phyloP scores from a whole-genome alignment of 1,140 invertebrate species.

The Thaumatotibia leucotreta region DNA sequence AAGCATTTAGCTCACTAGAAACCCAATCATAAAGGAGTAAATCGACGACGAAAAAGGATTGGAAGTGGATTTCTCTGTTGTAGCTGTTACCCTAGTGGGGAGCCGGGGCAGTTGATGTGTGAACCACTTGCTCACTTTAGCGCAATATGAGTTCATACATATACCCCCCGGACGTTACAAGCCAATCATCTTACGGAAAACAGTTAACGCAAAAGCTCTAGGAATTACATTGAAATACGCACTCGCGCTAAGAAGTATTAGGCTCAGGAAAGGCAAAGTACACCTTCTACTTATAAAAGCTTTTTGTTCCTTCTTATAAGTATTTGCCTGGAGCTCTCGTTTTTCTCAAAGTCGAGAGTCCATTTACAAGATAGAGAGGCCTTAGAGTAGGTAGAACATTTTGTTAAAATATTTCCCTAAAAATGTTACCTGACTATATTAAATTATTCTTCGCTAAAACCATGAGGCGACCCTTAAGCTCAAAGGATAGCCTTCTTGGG shows the following conservation, averaged over 20 bases:
- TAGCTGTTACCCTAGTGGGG: not conserved
- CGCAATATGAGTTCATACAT: not conserved
- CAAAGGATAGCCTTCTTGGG: not conserved
- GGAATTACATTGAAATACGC: not conserved
- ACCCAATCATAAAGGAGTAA: not conserved
- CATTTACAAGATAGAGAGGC: not conserved
- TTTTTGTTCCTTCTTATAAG: slow-evolving; percentile 1
- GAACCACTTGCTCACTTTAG: not conserved
- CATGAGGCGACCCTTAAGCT: slow-evolving; percentile 3
- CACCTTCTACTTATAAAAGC: slow-evolving; percentile 8
- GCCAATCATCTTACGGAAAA: not conserved
- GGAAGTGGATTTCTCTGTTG: slow-evolving; percentile 2
- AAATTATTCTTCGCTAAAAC: slow-evolving; percentile 4
- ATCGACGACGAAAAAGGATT: not conserved
- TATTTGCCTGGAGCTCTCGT: not conserved
- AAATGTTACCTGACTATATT: slow-evolving; percentile 7
- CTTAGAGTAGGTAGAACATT: not conserved
- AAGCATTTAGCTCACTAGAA: not conserved
- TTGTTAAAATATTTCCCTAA: slow-evolving; percentile 1
- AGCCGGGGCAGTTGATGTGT: not conserved
- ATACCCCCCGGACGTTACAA: not conserved
- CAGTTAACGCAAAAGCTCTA: not conserved
- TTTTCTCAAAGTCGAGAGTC: not conserved
- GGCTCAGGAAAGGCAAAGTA: slow-evolving; percentile 5
- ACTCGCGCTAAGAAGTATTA: slow-evolving; percentile 1